Evolutionary conservation across 1,140 invertebrate species (phyloP), one percentile per base, ranked within the genome.

Genomic region (Polypedilum vanderplanki): DNA sequence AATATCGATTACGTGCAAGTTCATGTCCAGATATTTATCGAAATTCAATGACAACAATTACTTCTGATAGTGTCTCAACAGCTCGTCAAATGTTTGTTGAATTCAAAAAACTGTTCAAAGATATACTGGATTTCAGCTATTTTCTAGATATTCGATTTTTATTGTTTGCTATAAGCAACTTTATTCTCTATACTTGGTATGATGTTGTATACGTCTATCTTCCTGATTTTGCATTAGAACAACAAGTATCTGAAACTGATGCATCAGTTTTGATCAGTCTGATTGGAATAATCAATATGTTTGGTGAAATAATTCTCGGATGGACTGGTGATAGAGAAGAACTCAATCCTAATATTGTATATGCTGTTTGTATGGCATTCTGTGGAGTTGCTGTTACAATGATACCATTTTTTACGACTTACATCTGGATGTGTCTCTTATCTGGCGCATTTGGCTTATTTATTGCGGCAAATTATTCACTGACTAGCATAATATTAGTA

Each of bases 161-260:
- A n/a, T 82, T 94, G 40, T 94, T 94, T 83, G 88, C 91, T 10
- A 81, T 95, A 12, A 94, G 92, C 65, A 95, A 95, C 83, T 93
- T 94, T 80, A 85, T 95, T 3, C 84, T 95, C 67, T 94, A 95
- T 84, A 90, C 90, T 73, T 95, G 92, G 91, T 94, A 94, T 82
- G 92, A 95, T 82, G 91, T 94, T 41, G 92, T 92, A 24, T 95
- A 95, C 80, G 90, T 95, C 75, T 95, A 94, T 83, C 86, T 95
- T 74, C 88, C 90, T 15, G 92, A 94, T 80, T 87, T 90, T 79
- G 91, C 90, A 9, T 88, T 87, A 75, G 87, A 87, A 77, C 86
- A 89, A 82, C 90, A 90, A n/a, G 89, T 89, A 80, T 86, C 87
- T 75, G 88, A 93, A 77, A 88, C 89, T 1, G 87, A 90, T 74